Conservation (phyloP, 2,888 invertebrate species). For the Oasisia sp. region DNA sequence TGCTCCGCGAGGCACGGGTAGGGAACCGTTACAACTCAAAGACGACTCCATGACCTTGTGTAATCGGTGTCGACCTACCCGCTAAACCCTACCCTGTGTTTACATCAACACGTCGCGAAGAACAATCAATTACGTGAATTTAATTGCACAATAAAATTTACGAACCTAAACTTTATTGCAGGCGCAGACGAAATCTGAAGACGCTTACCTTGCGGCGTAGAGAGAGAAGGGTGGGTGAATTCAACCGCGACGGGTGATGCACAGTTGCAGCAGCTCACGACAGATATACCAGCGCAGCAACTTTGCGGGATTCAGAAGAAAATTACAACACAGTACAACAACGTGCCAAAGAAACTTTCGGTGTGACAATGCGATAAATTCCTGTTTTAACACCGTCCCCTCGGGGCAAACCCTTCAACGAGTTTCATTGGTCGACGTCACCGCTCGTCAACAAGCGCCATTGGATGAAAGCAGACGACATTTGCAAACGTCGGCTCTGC, state of each 20-base stretch:
- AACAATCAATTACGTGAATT: slow-evolving; percentile 10
- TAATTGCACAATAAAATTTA: neutral
- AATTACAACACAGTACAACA: neutral
- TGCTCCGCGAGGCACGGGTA: too few species aligned
- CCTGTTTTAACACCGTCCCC: neutral
- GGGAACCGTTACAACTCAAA: neutral
- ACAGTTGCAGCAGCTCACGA: neutral
- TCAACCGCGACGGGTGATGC: neutral
- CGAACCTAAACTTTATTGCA: neutral
- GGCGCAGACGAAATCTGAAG: neutral
- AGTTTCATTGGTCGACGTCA: neutral
- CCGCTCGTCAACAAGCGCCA: neutral
- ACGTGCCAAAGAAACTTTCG: neutral
- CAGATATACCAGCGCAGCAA: neutral
- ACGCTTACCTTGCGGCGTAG: slow-evolving; percentile 8
- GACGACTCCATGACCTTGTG: neutral
- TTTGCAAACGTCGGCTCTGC: neutral
- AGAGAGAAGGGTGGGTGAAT: neutral
- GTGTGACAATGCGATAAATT: neutral
- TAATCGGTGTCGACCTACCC: neutral
- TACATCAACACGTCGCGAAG: neutral
- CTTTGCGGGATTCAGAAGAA: neutral
- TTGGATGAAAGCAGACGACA: neutral
- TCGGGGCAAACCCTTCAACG: neutral
- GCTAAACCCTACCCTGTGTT: neutral